Evolutionary conservation across 2,888 invertebrate genomes (phyloP), one percentile per base, ranked within the genome.

Genomic region (Yponomeuta malinellus): DNA sequence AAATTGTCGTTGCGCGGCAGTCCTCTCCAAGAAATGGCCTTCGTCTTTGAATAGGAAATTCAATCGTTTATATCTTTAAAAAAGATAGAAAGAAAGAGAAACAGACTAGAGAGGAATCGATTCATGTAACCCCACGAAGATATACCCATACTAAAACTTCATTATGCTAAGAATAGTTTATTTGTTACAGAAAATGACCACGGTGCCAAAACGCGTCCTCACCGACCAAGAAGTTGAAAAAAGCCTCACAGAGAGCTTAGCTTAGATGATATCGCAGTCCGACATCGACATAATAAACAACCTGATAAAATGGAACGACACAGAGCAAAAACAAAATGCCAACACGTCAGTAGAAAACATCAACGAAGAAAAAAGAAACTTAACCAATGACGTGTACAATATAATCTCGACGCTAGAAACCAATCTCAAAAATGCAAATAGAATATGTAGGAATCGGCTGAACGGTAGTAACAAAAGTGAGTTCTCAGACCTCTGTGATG

Each of bases 241-340:
- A 59, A 15, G 12, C 15, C 52, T 15, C 5, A 59, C 12, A 1
- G 15, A 59, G 52, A 3, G 52, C 5, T 59, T 59, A 59, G 52
- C 5, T 59, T 59, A 59, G 52, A 59, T 59, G 52, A 59, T 59
- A 59, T 59, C 52, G 15, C 52, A 59, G 1, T 65, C 65, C n/a
- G 31, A 65, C 31, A 65, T 65, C 33, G 65, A 31, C 29, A 33
- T 65, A 29, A 65, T 65, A 29, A 29, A 33, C 31, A 74, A 77
- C 59, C 75, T 77, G n/a, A 69, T 79, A 83, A 82, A 76, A 92
- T 92, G 91, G 91, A 90, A 89, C 79, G 77, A 73, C 37, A 81
- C 86, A 48, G 74, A 76, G 69, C 79, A 70, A 80, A 81, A 76
- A 78, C 84, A 74, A 84, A 86, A 79, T 72, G 83, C 6, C 43